Conservation (phyloP, 2,888 invertebrate genomes). For the Ferrisia virgata region DNA sequence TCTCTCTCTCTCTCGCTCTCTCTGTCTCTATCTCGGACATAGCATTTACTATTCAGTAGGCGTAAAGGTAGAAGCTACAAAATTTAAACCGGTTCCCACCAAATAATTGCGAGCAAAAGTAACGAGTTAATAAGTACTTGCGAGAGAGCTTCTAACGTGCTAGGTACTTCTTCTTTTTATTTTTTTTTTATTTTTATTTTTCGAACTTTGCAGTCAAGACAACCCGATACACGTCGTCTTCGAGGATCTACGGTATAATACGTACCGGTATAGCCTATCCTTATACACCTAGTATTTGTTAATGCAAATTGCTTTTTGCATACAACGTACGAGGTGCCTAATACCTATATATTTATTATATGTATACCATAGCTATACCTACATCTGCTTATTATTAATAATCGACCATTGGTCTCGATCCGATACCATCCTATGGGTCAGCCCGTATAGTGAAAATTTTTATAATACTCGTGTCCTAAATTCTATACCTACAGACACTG, state of each 20-base stretch:
- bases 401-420: background rate
- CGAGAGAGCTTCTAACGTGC: background rate
- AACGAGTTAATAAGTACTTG: conserved; percentile 29
- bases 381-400: background rate
- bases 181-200: background rate
- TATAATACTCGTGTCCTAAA: background rate
- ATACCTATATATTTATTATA: too few species aligned
- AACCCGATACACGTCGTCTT: too few species aligned
- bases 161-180: background rate
- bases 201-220: background rate
- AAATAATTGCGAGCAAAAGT: conserved; percentile 3
- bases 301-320: background rate
- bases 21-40: too few species aligned
- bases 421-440: too few species aligned
- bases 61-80: conserved; percentile 33
- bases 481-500: too few species aligned
- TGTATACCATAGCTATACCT: too few species aligned
- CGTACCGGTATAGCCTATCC: background rate
- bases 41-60: background rate
- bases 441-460: background rate
- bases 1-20: too few species aligned
- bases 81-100: background rate
- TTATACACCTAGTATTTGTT: background rate
- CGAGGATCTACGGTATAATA: too few species aligned
- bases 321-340: too few species aligned